Evolutionary conservation across 2,113 vertebrate genomes (phyloP).

Genomic region (Rattus rattus): DNA sequence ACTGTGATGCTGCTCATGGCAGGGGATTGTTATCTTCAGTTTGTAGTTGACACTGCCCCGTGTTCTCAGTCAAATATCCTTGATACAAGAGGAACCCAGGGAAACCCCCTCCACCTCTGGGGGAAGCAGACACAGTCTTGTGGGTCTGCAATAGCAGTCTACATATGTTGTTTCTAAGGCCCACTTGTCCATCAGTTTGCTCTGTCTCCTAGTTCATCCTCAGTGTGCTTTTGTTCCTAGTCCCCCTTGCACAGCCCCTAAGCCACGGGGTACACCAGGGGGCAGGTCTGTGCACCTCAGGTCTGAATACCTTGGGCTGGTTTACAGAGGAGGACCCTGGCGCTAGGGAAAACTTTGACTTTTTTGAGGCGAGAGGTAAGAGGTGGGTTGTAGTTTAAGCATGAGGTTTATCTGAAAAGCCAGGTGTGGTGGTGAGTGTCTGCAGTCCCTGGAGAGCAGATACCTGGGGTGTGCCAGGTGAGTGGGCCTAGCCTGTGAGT

Average conservation of each 20-base stretch:
- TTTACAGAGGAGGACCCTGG: background rate
- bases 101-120: background rate
- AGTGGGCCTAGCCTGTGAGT: background rate
- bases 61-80: background rate
- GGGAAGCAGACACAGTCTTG: background rate
- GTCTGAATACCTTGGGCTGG: background rate
- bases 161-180: background rate
- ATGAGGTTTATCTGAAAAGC: background rate
- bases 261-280: background rate
- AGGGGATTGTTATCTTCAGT: too few relatives aligned
- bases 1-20: too few relatives aligned
- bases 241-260: background rate
- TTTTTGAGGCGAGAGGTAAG: background rate
- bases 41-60: background rate
- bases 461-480: background rate
- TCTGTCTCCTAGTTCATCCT: background rate
- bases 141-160: background rate
- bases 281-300: background rate
- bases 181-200: background rate
- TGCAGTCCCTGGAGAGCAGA: background rate
- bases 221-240: background rate
- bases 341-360: background rate
- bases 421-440: background rate
- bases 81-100: background rate
- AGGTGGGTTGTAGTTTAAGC: background rate